Conservation (phyloP, 2,888 invertebrate genomes). For the Eulithis prunata region DNA sequence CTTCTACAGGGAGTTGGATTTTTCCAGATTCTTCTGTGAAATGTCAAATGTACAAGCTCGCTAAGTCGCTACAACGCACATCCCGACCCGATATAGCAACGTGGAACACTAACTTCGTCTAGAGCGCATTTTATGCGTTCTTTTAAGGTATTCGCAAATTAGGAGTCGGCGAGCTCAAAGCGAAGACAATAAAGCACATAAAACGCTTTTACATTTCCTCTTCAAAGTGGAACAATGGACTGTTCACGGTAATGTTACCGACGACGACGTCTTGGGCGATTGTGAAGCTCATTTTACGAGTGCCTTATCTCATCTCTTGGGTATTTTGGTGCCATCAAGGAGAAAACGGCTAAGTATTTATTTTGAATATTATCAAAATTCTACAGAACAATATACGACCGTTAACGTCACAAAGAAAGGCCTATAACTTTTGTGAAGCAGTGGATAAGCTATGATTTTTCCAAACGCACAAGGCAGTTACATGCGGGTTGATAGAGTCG, state of each 20-base stretch:
- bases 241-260: conserved; percentile 4
- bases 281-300: conserved; percentile 22
- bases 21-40: too few species aligned
- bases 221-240: conserved; percentile 20
- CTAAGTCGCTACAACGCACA: too few species aligned
- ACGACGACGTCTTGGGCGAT: background rate
- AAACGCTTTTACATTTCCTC: conserved; percentile 21
- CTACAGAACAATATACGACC: too few species aligned
- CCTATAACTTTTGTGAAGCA: background rate
- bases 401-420: too few species aligned
- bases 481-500: background rate
- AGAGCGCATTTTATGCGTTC: too few species aligned
- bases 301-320: background rate
- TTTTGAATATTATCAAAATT: too few species aligned
- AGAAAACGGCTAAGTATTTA: background rate
- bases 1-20: too few species aligned
- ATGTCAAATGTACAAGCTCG: too few species aligned
- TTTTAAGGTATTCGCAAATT: conserved; percentile 5
- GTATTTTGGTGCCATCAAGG: conserved; percentile 15
- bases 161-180: conserved; percentile 19
- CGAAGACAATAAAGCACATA: conserved; percentile 8
- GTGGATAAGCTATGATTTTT: background rate
- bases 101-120: too few species aligned
- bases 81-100: too few species aligned
- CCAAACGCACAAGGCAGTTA: background rate